A percentile compares a stretch with the other conserved stretches of the same genome.
Evolutionary conservation across 2,113 vertebrate species (phyloP).

Genomic region (Galbula dea): DNA sequence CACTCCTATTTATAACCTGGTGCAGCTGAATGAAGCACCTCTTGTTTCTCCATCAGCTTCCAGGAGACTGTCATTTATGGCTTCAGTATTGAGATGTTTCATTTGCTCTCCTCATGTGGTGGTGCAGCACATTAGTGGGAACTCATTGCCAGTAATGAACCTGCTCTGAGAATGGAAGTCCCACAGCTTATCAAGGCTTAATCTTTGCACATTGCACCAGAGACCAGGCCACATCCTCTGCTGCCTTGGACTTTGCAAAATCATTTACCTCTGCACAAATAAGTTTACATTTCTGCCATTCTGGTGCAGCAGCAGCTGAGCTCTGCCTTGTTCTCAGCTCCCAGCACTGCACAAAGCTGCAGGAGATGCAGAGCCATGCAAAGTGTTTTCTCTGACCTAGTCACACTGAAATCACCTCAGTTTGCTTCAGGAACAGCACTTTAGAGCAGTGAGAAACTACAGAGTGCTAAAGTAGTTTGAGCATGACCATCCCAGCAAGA

Average conservation of each 20-base stretch:
- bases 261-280: not conserved
- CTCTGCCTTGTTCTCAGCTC: not conserved
- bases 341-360: accelerated
- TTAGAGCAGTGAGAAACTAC: not conserved
- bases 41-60: not conserved
- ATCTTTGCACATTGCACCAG: not conserved
- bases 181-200: not conserved
- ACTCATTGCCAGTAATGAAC: not conserved
- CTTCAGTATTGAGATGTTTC: not conserved
- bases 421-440: not conserved
- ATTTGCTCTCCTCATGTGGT: not conserved
- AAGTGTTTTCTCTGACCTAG: not conserved
- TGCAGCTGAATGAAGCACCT: not conserved
- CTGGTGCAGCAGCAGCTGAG: not conserved
- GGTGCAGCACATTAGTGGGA: not conserved
- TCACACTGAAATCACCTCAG: accelerated
- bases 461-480: accelerated
- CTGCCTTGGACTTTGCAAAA: not conserved
- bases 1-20: not conserved
- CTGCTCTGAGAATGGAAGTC: not conserved
- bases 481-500: not conserved
- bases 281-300: not conserved
- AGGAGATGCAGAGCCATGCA: accelerated
- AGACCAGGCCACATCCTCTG: not conserved
- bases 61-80: not conserved